phyloP scores from a whole-genome alignment of 1,140 invertebrate species.

The Pararge aegeria region DNA sequence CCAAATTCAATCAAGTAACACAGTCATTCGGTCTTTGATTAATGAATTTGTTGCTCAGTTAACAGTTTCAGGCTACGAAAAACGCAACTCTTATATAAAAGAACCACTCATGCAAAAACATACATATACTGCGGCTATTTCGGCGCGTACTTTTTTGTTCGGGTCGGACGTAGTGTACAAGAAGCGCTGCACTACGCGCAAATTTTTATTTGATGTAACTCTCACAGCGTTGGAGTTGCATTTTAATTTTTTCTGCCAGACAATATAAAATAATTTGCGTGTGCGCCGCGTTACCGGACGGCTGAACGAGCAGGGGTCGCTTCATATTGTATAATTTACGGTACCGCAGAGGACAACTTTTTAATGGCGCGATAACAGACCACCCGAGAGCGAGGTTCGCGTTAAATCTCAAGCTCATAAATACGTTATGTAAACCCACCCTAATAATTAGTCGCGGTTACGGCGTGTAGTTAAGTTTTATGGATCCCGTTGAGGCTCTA shows the following conservation, averaged over 20 bases:
- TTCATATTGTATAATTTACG: slow-evolving; percentile 66
- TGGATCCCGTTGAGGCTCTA: slow-evolving; percentile 55
- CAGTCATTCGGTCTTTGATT: no score
- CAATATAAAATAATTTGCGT: slow-evolving; percentile 15
- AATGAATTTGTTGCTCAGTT: no score
- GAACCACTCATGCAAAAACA: no score
- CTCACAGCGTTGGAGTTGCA: neutral
- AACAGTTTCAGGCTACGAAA: no score
- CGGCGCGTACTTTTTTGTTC: no score
- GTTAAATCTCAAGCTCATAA: slow-evolving; percentile 76
- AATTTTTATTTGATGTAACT: no score
- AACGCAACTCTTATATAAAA: no score
- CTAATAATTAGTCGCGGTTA: slow-evolving; percentile 78
- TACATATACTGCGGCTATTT: no score
- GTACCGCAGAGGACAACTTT: slow-evolving; percentile 72
- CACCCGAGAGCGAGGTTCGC: slow-evolving; percentile 63
- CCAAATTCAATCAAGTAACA: no score
- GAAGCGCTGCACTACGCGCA: no score
- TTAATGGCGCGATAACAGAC: slow-evolving; percentile 76
- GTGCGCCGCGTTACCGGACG: slow-evolving; percentile 9
- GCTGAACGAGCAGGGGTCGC: slow-evolving; percentile 27
- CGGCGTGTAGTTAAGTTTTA: slow-evolving; percentile 75
- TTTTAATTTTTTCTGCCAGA: neutral
- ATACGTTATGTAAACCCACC: slow-evolving; percentile 78
- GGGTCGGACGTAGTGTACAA: no score